These are phyloP conservation scores for Xanthorhoe designata DNA, from an alignment of 2,888 invertebrate genomes.

Conservation along the genomic window DNA sequence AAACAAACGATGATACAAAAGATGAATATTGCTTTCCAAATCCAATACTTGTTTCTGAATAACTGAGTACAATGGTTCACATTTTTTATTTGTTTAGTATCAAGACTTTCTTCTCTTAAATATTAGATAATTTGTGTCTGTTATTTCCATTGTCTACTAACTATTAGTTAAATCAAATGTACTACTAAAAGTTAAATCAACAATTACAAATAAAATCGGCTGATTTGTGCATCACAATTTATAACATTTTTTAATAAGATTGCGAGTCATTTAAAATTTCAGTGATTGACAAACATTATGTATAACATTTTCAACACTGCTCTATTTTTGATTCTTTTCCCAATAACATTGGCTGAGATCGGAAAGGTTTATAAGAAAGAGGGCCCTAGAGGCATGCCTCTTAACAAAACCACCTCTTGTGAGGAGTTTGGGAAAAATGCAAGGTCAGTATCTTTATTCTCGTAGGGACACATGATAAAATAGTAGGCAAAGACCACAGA, in stretches of 20 bases:
- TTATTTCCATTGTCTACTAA: too few species aligned
- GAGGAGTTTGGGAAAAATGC: slow-evolving; percentile 59
- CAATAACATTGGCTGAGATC: slow-evolving; percentile 13
- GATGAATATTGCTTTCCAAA: neutral
- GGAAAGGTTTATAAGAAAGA: slow-evolving; percentile 22
- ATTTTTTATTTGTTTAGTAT: neutral
- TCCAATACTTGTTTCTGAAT: neutral
- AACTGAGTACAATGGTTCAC: neutral
- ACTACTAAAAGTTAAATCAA: too few species aligned
- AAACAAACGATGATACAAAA: slow-evolving; percentile 3
- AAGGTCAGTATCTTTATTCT: slow-evolving; percentile 40
- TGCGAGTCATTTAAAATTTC: neutral
- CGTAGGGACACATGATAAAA: too few species aligned
- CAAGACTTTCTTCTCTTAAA: neutral
- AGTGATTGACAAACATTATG: neutral
- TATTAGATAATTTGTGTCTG: too few species aligned
- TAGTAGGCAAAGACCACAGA: too few species aligned
- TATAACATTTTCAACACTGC: neutral
- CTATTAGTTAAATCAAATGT: too few species aligned
- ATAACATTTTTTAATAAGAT: too few species aligned
- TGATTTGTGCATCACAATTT: too few species aligned
- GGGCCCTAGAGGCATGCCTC: slow-evolving; percentile 48
- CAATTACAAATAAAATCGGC: too few species aligned
- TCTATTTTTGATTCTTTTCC: slow-evolving; percentile 1
- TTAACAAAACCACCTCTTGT: slow-evolving; percentile 54